Conservation (phyloP, 2,797 vertebrate species). For the Siniperca obscura region DNA sequence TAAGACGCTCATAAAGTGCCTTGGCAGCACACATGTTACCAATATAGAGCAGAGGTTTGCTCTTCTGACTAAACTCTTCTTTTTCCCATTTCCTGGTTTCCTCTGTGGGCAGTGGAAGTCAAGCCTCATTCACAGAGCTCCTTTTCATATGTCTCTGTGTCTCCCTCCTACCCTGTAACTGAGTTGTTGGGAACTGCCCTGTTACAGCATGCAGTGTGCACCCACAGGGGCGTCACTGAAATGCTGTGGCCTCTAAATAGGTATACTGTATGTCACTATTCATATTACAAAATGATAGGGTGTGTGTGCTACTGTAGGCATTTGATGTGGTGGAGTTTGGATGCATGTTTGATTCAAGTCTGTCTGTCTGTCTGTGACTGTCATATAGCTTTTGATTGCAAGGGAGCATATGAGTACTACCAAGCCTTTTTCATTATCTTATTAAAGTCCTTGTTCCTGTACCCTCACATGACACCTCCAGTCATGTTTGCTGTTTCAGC, state of each 20-base stretch:
- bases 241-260: conserved; percentile 50
- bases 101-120: conserved; percentile 52
- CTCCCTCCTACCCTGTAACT: conserved; percentile 46
- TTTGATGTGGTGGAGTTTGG: conserved; percentile 65
- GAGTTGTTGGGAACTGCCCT: conserved; percentile 39
- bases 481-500: conserved; percentile 6
- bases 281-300: conserved; percentile 70
- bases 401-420: conserved; percentile 1
- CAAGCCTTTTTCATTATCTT: background rate
- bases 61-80: conserved; percentile 51
- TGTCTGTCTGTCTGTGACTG: conserved; percentile 37
- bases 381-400: conserved; percentile 29
- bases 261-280: conserved; percentile 58
- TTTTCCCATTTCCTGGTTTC: conserved; percentile 59
- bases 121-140: conserved; percentile 66
- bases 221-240: conserved; percentile 49
- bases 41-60: conserved; percentile 41
- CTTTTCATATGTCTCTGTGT: conserved; percentile 64
- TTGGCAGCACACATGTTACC: conserved; percentile 29
- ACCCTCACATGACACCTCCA: conserved; percentile 17
- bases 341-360: conserved; percentile 36
- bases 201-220: conserved; percentile 41
- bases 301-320: conserved; percentile 42
- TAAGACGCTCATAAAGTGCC: background rate
- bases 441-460: conserved; percentile 14